Evolutionary conservation across 2,888 invertebrate genomes (phyloP), one percentile per base, ranked within the genome.

Genomic region (Mongoloraphidia duomilia): DNA sequence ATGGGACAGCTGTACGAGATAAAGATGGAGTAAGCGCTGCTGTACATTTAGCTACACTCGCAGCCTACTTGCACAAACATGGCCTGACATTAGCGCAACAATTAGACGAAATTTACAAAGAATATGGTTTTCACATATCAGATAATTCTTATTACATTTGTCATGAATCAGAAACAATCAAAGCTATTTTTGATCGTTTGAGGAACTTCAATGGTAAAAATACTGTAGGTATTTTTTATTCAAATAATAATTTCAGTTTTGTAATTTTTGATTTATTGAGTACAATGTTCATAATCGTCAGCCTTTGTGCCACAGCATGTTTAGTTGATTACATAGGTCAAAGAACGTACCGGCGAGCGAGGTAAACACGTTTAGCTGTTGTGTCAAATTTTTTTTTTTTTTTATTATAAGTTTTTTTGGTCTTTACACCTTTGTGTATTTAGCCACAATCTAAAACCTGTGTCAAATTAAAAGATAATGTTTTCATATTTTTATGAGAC

Each of bases 21-120:
- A 98, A 98, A 64, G 98, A 99, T 68, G 98, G 98, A 0, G 77
- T 99, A 2, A 85, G 85, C 36, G 95, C 96, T 0, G 91, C 90
- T 0, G 82, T 83, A 12, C 77, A 83, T 46, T 68, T 84, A 48
- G 83, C 86, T 8, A 86, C 91, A 59, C 71, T 92, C 72, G 77
- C 80, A 4, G 75, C 79, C 0, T 81, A 82, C 62, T 70, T 97
- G 6, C 73, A 79, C 59, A 63, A 68, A 13, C 66, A 78, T 44
- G 75, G 74, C 0, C 68, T 75, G 2, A 76, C 77, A 0, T 65
- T 88, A 2, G 57, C 63, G 5, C 67, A 76, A 1, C 80, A 85
- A 59, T 68, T 98, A 41, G 72, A 80, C 5, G 75, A 79, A 33
- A 77, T 98, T 53, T 96, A 94, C 67, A 63, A 73, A 9, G 72